Percentiles rank a stretch among this genome's conserved stretches.
Conservation (phyloP, 2,113 vertebrate species). For the Eulemur macaco region DNA sequence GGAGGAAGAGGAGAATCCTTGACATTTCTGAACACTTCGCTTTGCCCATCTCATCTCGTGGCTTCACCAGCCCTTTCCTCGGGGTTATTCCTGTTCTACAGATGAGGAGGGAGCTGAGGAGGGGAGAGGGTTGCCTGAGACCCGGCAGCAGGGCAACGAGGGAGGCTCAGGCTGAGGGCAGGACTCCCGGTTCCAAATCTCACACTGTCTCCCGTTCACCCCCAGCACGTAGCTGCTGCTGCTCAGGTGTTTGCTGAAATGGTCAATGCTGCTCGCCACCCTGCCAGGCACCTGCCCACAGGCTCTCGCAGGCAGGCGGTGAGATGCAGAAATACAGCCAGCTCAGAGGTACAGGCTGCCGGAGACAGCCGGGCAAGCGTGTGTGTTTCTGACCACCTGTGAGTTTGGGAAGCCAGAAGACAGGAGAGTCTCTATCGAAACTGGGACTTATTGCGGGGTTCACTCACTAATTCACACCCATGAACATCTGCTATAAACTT, state of each 20-base stretch:
- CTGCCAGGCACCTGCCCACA: rapidly evolving
- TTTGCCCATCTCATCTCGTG: neutral
- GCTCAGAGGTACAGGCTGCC: neutral
- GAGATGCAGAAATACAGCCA: neutral
- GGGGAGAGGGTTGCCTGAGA: neutral
- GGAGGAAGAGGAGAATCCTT: neutral
- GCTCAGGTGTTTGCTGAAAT: neutral
- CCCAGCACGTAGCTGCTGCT: no score
- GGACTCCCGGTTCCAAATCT: neutral
- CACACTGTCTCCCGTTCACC: rapidly evolving
- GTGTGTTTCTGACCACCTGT: neutral
- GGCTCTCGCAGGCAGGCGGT: no score
- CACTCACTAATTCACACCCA: neutral
- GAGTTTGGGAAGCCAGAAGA: neutral
- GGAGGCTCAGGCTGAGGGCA: neutral
- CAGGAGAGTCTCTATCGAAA: neutral
- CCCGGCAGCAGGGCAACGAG: neutral
- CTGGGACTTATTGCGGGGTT: neutral
- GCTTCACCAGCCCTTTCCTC: neutral
- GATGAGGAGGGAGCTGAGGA: neutral
- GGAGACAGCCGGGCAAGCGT: rapidly evolving
- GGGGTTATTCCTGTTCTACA: neutral
- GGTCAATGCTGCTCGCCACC: neutral
- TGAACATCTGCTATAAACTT: neutral
- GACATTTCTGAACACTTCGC: neutral